Percentiles rank a stretch among this genome's conserved stretches.
phyloP scores from a whole-genome alignment of 2,797 vertebrate species.

The Enteromius radiatus region DNA sequence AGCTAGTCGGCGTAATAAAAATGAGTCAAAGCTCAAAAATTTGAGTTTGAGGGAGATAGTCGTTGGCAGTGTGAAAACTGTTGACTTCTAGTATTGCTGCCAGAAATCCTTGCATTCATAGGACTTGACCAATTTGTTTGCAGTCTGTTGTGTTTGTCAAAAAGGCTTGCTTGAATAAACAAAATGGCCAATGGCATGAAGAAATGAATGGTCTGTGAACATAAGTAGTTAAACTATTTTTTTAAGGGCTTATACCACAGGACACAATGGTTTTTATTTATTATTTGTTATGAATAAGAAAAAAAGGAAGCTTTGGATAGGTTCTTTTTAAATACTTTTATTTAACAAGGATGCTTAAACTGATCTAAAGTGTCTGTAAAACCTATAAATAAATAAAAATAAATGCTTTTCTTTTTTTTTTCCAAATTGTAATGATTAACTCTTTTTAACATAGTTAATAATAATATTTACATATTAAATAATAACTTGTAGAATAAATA shows the following conservation, averaged over 20 bases:
- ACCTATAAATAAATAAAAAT: neutral
- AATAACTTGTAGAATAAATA: neutral
- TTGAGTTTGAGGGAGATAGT: slow-evolving; percentile 10
- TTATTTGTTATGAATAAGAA: neutral
- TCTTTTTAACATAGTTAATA: neutral
- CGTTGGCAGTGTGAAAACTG: slow-evolving; percentile 29
- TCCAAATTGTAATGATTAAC: neutral
- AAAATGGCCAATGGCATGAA: neutral
- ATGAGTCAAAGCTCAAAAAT: slow-evolving; percentile 38
- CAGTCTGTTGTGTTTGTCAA: slow-evolving; percentile 26
- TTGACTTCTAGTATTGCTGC: slow-evolving; percentile 29
- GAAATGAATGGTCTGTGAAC: neutral
- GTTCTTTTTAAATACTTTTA: neutral
- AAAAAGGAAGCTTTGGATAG: neutral
- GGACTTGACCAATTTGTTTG: slow-evolving; percentile 33
- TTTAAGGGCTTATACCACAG: neutral
- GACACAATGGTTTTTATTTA: neutral
- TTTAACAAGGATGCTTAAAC: neutral
- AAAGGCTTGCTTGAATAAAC: slow-evolving; percentile 2
- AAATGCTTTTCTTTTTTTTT: neutral
- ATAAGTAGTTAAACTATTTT: neutral
- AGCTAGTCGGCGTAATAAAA: slow-evolving; percentile 15
- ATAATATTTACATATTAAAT: neutral
- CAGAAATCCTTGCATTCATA: slow-evolving; percentile 24
- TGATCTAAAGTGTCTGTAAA: neutral